Conservation (phyloP, 2,888 invertebrate species). For the Pheosia gnoma region DNA sequence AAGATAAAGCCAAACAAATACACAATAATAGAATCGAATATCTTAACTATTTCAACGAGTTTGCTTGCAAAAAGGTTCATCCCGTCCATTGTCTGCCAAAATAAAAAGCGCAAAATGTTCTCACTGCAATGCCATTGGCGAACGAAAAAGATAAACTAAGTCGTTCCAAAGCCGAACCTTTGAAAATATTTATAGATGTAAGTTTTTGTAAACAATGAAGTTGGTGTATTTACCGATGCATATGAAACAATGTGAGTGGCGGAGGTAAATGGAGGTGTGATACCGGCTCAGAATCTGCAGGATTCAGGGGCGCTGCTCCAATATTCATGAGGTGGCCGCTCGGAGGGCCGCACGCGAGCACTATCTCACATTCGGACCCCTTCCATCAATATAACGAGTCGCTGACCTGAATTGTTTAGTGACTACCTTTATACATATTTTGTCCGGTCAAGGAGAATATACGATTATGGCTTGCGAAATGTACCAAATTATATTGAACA, state of each 20-base stretch:
- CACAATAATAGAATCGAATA: conserved; percentile 23
- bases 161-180: conserved; percentile 32
- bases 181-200: conserved; percentile 41
- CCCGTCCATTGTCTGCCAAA: conserved; percentile 27
- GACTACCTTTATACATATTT: conserved; percentile 56
- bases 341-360: conserved; percentile 46
- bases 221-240: conserved; percentile 18
- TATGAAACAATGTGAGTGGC: conserved; percentile 54
- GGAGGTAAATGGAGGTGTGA: conserved; percentile 52
- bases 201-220: conserved; percentile 48
- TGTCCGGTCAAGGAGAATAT: conserved; percentile 35
- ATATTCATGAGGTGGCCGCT: conserved; percentile 66
- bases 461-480: conserved; percentile 34
- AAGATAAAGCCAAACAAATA: conserved; percentile 17
- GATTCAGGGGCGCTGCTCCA: conserved; percentile 63
- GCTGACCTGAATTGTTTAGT: conserved; percentile 69
- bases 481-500: conserved; percentile 17
- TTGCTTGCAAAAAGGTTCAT: conserved; percentile 35
- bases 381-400: conserved; percentile 71
- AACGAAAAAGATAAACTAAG: conserved; percentile 40
- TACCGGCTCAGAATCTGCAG: conserved; percentile 63
- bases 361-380: conserved; percentile 65
- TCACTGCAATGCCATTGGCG: conserved; percentile 35
- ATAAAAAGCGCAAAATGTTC: conserved; percentile 39
- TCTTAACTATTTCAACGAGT: conserved; percentile 31